Base-by-base conservation (phyloP, 2,797 vertebrate genomes). In the Holocentrus rufus region DNA sequence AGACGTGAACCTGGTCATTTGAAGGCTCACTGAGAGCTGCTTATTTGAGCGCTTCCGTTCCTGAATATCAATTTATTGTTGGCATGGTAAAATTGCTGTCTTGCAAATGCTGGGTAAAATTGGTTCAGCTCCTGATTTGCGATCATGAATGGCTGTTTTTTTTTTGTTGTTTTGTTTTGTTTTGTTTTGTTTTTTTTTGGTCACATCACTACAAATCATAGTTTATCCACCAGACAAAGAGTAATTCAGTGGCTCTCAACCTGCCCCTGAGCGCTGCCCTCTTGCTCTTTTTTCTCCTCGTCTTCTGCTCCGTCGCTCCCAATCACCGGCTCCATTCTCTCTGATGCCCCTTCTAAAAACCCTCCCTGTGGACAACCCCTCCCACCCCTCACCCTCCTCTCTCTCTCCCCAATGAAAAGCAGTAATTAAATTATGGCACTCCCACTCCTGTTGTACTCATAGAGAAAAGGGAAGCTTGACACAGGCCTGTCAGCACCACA, bases 271-370 rank as follows among this genome's bases (percentile, higher is more conserved):
- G 79, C 77, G 55, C 63, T 87, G 85, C 82, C 87, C 87, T 91
- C 82, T 87, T n/a, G 88, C 85, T 88, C 86, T 82, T 86, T 78
- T 69, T 77, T n/a, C 83, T 73, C 75, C 72, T 72, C 54, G 14
- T 85, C 77, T 88, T 92, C 90, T 91, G 91, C 87, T 85, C 88
- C 50, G 70, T 89, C 87, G 59, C 84, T 88, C 84, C 76, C 80
- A 76, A 91, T 90, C 85, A 89, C 87, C 87, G 79, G 86, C 87
- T 89, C 77, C 63, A 66, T 89, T 87, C 82, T 89, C 72, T 89
- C 72, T 72, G 65, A 87, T 57, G 81, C 79, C 64, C 68, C 65
- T 5, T 56, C 60, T 84, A 81, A n/a, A 88, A 92, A 86, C 74
- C 64, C 69, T 83, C 87, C 89, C 85, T 22, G 46, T 59, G 70